Conservation (phyloP, 2,797 vertebrate genomes). For the Leptoclinus maculatus region DNA sequence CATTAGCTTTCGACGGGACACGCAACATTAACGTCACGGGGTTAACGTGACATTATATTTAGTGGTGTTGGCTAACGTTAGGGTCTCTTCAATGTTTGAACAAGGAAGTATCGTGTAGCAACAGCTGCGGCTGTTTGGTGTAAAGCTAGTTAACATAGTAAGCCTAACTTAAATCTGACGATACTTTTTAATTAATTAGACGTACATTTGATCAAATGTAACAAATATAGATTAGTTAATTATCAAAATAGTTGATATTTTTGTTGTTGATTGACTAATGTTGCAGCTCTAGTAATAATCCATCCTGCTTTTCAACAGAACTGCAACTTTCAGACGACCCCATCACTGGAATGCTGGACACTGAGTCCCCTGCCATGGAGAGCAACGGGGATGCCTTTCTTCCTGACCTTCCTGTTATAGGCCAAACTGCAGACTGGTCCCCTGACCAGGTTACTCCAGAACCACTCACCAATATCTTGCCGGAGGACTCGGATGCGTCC, state of each 20-base stretch:
- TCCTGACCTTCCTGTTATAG: conserved; percentile 74
- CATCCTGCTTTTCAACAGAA: conserved; percentile 48
- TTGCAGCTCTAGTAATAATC: background rate
- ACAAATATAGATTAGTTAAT: background rate
- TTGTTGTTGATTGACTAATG: background rate
- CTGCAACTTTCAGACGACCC: conserved; percentile 62
- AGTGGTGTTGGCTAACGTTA: conserved; percentile 1
- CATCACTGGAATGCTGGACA: conserved; percentile 81
- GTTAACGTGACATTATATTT: conserved; percentile 36
- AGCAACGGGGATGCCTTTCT: conserved; percentile 74
- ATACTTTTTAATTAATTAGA: background rate
- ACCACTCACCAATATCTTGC: conserved; percentile 58
- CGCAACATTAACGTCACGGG: background rate
- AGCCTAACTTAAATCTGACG: background rate
- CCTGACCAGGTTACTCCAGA: conserved; percentile 73
- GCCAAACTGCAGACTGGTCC: conserved; percentile 75
- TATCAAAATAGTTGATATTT: background rate
- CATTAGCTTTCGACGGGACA: background rate
- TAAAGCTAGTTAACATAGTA: background rate
- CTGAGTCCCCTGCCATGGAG: conserved; percentile 80
- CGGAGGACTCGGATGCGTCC: conserved; percentile 58
- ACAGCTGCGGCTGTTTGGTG: conserved; percentile 16
- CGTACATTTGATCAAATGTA: background rate
- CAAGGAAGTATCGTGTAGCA: conserved; percentile 59
- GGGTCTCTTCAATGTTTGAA: conserved; percentile 32